These are phyloP conservation scores for Schizaphis graminum DNA, from an alignment of 2,888 invertebrate species.

Conservation along the genomic window DNA sequence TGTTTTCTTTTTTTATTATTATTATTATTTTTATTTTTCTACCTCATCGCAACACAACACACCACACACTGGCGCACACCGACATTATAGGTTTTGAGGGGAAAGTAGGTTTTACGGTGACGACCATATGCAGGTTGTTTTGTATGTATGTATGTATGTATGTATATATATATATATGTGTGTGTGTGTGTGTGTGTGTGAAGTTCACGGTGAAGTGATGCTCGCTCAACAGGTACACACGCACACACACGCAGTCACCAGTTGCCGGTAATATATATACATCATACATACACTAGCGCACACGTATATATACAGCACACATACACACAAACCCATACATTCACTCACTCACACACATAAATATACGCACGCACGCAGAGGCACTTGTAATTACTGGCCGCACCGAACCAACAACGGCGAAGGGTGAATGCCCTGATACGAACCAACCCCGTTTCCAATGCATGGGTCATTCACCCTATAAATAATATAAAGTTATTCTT, in stretches of 20 bases:
- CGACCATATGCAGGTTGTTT: constrained; percentile 66
- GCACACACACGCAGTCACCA: constrained; percentile 21
- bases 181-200: constrained; percentile 51
- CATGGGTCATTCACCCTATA: constrained; percentile 65
- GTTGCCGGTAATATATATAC: constrained; percentile 6
- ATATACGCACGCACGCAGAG: constrained; percentile 49
- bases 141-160: constrained; percentile 28
- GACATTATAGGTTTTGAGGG: constrained; percentile 58
- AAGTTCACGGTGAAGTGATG: constrained; percentile 66
- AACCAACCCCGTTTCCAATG: constrained; percentile 65
- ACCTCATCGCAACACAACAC: constrained; percentile 38
- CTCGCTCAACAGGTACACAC: constrained; percentile 65
- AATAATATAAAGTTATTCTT: constrained; percentile 65
- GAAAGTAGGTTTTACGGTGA: constrained; percentile 66
- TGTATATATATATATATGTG: constrained; percentile 33
- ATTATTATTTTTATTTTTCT: constrained; percentile 19
- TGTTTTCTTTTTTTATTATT: constrained; percentile 7
- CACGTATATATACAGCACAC: background rate
- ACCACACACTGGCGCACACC: background rate
- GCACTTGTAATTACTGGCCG: constrained; percentile 65
- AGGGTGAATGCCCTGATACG: constrained; percentile 65
- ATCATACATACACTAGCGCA: background rate
- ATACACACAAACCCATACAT: background rate
- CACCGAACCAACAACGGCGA: constrained; percentile 62
- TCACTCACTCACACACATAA: constrained; percentile 28